Conservation (phyloP, 2,888 invertebrate species). For the Perizoma flavofasciatum region DNA sequence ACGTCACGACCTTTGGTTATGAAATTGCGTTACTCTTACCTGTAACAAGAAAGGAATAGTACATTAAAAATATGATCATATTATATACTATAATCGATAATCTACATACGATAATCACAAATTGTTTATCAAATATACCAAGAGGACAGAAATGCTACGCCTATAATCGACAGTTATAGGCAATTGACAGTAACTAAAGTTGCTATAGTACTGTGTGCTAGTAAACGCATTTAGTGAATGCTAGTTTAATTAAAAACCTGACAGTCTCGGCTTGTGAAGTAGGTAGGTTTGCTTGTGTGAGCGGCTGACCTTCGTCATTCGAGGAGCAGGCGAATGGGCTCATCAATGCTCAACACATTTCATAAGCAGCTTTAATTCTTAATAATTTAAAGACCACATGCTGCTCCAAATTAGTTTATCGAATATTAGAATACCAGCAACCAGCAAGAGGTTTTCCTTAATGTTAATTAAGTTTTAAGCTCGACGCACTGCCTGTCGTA, state of each 20-base stretch:
- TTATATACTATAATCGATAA: neutral
- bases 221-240: neutral
- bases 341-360: constrained; percentile 64
- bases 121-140: no score
- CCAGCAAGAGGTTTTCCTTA: constrained; percentile 30
- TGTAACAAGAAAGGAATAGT: constrained; percentile 48
- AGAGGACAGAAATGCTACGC: no score
- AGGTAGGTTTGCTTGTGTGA: constrained; percentile 61
- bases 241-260: constrained; percentile 21
- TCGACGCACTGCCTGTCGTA: constrained; percentile 29
- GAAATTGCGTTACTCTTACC: constrained; percentile 56
- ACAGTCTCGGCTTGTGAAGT: constrained; percentile 44
- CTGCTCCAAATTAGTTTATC: constrained; percentile 38
- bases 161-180: no score
- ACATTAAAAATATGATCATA: constrained; percentile 1
- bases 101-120: neutral
- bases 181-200: no score
- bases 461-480: constrained; percentile 41
- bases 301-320: constrained; percentile 66
- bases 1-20: constrained; percentile 17
- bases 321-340: constrained; percentile 67
- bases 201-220: no score
- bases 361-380: constrained; percentile 57
- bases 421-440: constrained; percentile 38
- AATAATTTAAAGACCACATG: constrained; percentile 49